Evolutionary conservation across 1,140 invertebrate genomes (phyloP).

Genomic region (Diorhabda carinulata): DNA sequence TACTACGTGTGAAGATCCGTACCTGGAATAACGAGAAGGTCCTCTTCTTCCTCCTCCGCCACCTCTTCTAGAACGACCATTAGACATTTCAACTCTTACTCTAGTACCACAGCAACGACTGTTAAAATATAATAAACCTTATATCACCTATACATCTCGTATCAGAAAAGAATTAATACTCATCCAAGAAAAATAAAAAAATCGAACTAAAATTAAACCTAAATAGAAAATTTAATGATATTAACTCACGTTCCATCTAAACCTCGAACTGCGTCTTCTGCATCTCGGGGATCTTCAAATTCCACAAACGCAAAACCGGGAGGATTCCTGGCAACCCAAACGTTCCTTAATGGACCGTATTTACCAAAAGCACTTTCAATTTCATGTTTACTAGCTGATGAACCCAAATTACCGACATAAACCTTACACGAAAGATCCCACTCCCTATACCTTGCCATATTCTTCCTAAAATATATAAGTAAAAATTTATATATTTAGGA

Average conservation of each 20-base stretch:
- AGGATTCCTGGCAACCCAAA: slow-evolving; percentile 94
- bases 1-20: slow-evolving; percentile 31
- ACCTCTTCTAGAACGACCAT: slow-evolving; percentile 72
- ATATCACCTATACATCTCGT: neutral
- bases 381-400: slow-evolving; percentile 86
- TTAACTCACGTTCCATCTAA: slow-evolving; percentile 87
- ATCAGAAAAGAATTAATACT: neutral
- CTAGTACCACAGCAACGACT: slow-evolving; percentile 79
- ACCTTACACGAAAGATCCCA: slow-evolving; percentile 96
- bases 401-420: slow-evolving; percentile 96
- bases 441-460: slow-evolving; percentile 76
- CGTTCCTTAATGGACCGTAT: slow-evolving; percentile 92
- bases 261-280: slow-evolving; percentile 93
- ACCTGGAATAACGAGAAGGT: slow-evolving; percentile 54
- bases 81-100: slow-evolving; percentile 84
- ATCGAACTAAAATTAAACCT: too few relatives aligned
- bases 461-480: slow-evolving; percentile 12
- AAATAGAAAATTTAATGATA: too few relatives aligned
- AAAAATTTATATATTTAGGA: neutral
- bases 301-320: slow-evolving; percentile 97
- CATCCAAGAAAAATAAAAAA: too few relatives aligned
- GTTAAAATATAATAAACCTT: slow-evolving; percentile 8
- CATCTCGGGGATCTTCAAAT: slow-evolving; percentile 95
- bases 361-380: slow-evolving; percentile 90
- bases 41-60: slow-evolving; percentile 53